A percentile compares a stretch with the other conserved stretches of the same genome.
These are phyloP conservation scores for Phylloscopus trochiloides DNA, from an alignment of 2,113 vertebrate species.

Conservation along the genomic window DNA sequence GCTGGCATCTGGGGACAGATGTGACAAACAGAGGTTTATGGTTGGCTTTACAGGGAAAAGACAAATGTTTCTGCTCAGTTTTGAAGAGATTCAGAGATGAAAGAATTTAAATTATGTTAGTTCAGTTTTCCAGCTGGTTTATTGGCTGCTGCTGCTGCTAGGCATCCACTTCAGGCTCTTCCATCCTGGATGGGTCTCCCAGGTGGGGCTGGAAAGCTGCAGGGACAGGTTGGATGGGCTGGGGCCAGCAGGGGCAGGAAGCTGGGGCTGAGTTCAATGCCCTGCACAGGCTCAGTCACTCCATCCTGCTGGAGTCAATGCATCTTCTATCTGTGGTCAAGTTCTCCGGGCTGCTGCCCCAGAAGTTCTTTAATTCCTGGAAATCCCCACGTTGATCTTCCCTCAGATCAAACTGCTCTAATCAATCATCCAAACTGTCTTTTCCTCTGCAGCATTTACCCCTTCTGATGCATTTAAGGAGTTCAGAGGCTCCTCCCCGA, in stretches of 20 bases:
- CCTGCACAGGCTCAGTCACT: background rate
- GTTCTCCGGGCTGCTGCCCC: background rate
- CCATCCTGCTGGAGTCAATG: rapidly evolving
- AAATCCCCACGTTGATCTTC: background rate
- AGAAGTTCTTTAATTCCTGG: background rate
- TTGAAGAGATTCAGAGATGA: background rate
- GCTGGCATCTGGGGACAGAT: background rate
- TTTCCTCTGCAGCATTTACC: background rate
- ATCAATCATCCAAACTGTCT: background rate
- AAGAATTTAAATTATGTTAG: background rate
- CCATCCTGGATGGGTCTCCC: no score
- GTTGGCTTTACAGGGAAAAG: background rate
- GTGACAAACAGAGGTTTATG: background rate
- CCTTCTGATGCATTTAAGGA: background rate
- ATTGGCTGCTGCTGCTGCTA: background rate
- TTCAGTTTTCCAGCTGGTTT: background rate
- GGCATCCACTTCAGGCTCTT: rapidly evolving
- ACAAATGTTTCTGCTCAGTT: background rate
- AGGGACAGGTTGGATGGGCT: background rate
- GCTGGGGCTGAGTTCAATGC: rapidly evolving
- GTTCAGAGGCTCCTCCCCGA: background rate
- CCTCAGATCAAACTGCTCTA: no score
- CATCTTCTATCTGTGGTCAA: rapidly evolving
- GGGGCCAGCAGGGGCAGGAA: rapidly evolving
- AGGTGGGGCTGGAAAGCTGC: background rate